A percentile compares a stretch with the other conserved stretches of the same genome.
Evolutionary conservation across 2,888 invertebrate genomes (phyloP).

Genomic region (Cephus pygmeus): DNA sequence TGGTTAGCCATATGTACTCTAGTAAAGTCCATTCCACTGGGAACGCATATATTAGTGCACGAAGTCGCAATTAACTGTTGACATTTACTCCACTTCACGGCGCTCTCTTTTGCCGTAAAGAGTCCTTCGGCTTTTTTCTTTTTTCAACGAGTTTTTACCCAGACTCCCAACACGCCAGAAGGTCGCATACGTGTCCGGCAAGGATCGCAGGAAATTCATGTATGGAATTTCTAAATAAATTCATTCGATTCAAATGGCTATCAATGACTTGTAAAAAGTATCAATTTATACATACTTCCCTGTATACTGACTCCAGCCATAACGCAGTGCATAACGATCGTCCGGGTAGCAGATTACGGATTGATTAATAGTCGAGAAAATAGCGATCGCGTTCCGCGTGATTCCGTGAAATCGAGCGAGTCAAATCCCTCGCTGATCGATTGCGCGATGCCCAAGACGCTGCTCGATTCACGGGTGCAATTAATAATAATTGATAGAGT

Average conservation of each 20-base stretch:
- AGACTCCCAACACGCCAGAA: not conserved
- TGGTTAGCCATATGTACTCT: not conserved
- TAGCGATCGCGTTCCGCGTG: not conserved
- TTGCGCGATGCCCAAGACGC: conserved; percentile 16
- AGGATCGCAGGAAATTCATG: not conserved
- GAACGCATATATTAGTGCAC: conserved; percentile 42
- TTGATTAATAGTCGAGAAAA: not conserved
- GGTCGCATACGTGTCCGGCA: not conserved
- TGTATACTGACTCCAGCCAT: not conserved
- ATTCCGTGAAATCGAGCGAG: conserved; percentile 1
- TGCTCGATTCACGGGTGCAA: conserved; percentile 54
- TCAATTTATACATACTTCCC: not conserved
- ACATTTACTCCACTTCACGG: conserved; percentile 38
- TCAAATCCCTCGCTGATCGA: not conserved
- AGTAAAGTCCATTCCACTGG: conserved; percentile 35
- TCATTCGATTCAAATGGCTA: no score
- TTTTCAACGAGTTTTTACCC: not conserved
- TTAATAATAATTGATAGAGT: conserved; percentile 58
- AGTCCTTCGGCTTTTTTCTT: conserved; percentile 27
- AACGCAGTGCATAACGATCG: not conserved
- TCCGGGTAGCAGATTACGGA: not conserved
- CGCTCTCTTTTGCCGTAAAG: conserved; percentile 25
- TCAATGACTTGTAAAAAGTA: no score
- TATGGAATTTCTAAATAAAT: no score
- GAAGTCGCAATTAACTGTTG: conserved; percentile 48